phyloP scores from a whole-genome alignment of 92 coral and sea anemone genomes.

The Palythoa grandiflora region DNA sequence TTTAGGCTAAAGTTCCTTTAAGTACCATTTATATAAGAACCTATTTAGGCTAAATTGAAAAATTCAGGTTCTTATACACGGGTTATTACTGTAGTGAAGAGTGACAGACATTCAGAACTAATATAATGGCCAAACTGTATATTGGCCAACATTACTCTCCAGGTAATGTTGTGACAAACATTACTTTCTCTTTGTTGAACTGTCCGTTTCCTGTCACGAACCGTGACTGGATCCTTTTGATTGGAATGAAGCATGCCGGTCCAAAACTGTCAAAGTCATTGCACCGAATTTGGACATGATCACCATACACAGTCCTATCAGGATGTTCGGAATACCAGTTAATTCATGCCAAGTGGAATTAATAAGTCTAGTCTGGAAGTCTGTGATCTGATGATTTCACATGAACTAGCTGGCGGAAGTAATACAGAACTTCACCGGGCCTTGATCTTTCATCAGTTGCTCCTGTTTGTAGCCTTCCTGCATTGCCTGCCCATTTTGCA shows the following conservation, averaged over 20 bases:
- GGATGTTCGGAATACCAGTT: slow-evolving; percentile 52
- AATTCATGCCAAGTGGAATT: slow-evolving; percentile 55
- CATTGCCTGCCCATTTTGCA: slow-evolving; percentile 65
- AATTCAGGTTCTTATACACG: too few relatives aligned
- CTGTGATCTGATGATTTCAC: not conserved
- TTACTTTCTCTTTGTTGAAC: not conserved
- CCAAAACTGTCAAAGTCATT: slow-evolving; percentile 18
- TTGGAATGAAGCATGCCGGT: slow-evolving; percentile 8
- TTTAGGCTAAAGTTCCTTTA: too few relatives aligned
- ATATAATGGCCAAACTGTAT: not conserved
- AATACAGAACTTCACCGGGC: slow-evolving; percentile 44
- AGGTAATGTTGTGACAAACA: slow-evolving; percentile 10
- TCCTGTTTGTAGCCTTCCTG: slow-evolving; percentile 6
- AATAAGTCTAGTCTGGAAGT: slow-evolving; percentile 12
- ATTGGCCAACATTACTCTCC: not conserved
- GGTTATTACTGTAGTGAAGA: too few relatives aligned
- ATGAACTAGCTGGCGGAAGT: not conserved
- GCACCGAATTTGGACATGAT: slow-evolving; percentile 46
- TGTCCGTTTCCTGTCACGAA: not conserved
- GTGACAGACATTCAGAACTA: not conserved
- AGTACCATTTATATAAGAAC: too few relatives aligned
- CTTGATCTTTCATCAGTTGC: not conserved
- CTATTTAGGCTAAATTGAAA: too few relatives aligned
- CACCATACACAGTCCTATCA: slow-evolving; percentile 13
- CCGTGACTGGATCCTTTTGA: slow-evolving; percentile 8